Evolutionary conservation across 2,113 vertebrate genomes (phyloP).

Genomic region (Puntigrus tetrazona): DNA sequence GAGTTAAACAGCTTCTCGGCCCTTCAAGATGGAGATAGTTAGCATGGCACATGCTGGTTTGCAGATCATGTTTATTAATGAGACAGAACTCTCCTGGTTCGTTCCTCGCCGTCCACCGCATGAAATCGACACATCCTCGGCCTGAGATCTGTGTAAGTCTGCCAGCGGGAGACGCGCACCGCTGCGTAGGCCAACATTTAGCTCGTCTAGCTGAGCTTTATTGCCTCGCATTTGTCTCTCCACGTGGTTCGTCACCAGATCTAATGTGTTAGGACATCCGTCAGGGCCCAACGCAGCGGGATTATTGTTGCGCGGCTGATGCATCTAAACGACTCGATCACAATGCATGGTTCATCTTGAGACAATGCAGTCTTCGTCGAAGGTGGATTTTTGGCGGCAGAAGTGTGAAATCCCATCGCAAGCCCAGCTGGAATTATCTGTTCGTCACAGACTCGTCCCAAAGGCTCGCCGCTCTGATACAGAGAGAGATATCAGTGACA

Average conservation of each 20-base stretch:
- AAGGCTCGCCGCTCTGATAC: not conserved
- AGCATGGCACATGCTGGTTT: not conserved
- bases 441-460: constrained; percentile 1
- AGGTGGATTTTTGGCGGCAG: not conserved
- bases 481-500: not conserved
- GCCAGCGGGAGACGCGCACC: not conserved
- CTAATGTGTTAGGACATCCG: not conserved
- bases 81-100: not conserved
- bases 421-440: constrained; percentile 34
- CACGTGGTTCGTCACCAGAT: not conserved
- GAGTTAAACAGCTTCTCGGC: not conserved
- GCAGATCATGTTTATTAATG: constrained; percentile 32
- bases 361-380: not conserved
- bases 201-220: not conserved
- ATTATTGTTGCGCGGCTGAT: not conserved
- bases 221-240: not conserved
- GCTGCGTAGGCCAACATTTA: not conserved
- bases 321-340: not conserved
- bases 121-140: not conserved
- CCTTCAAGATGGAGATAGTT: not conserved
- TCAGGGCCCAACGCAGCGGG: not conserved
- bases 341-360: constrained; percentile 21
- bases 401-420: constrained; percentile 19
- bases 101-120: not conserved
- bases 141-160: not conserved